Conservation (phyloP, 2,888 invertebrate species). For the Leptopilina syphax region DNA sequence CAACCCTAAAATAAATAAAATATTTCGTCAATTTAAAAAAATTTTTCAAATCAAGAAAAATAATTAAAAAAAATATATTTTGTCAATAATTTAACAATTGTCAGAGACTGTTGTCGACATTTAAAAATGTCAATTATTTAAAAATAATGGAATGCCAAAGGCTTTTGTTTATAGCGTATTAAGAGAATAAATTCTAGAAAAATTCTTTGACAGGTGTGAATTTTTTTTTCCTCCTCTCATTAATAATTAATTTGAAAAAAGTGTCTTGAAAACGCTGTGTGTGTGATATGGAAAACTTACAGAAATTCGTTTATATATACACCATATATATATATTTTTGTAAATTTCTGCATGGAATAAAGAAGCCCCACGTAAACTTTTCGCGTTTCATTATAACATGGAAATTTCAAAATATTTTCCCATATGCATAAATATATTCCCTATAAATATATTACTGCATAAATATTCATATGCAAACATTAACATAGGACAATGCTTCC, state of each 20-base stretch:
- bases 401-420: slow-evolving; percentile 41
- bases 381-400: slow-evolving; percentile 24
- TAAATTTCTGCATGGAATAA: not conserved
- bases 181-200: not conserved
- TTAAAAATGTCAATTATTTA: too few relatives aligned
- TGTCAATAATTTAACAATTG: too few relatives aligned
- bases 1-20: too few relatives aligned
- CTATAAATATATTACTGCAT: slow-evolving; percentile 32
- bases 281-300: slow-evolving; percentile 67
- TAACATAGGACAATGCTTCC: slow-evolving; percentile 29
- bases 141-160: not conserved
- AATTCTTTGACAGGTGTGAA: not conserved
- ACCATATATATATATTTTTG: not conserved
- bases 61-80: too few relatives aligned
- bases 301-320: slow-evolving; percentile 16
- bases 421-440: slow-evolving; percentile 10
- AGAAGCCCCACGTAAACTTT: slow-evolving; percentile 35
- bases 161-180: not conserved
- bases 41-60: too few relatives aligned
- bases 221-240: not conserved
- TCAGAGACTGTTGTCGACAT: too few relatives aligned
- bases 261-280: not conserved
- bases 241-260: slow-evolving; percentile 16
- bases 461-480: slow-evolving; percentile 28
- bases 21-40: too few relatives aligned